Percentiles rank a stretch among this genome's conserved stretches.
Evolutionary conservation across 2,888 invertebrate genomes (phyloP).

Genomic region (Agrochola litura): DNA sequence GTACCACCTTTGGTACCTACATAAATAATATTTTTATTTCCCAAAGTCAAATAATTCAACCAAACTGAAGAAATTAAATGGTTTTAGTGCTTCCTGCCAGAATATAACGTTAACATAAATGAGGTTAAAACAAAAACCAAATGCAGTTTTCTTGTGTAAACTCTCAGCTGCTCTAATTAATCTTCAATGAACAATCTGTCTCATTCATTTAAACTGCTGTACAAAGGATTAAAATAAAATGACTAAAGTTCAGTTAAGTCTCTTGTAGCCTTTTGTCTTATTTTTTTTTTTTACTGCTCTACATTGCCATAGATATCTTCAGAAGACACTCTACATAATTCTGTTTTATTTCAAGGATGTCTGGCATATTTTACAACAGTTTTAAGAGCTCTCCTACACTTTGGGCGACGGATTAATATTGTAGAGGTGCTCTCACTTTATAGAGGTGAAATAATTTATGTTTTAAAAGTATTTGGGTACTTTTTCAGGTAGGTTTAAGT

Average conservation of each 20-base stretch:
- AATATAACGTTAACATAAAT: constrained; percentile 5
- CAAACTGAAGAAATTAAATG: too few relatives aligned
- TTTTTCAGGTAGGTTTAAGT: constrained; percentile 31
- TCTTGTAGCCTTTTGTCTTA: constrained; percentile 13
- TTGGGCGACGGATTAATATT: constrained; percentile 43
- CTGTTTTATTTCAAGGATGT: constrained; percentile 27
- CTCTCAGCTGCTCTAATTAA: constrained; percentile 35
- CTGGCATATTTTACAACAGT: constrained; percentile 52
- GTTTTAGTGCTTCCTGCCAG: not conserved
- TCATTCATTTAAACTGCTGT: constrained; percentile 34
- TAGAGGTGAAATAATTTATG: constrained; percentile 42
- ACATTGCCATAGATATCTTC: constrained; percentile 29
- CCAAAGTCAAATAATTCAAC: not conserved
- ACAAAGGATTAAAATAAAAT: constrained; percentile 37
- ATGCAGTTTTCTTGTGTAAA: constrained; percentile 14
- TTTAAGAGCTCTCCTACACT: constrained; percentile 42
- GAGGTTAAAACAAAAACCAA: constrained; percentile 5
- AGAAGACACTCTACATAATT: constrained; percentile 49
- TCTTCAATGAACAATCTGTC: constrained; percentile 47
- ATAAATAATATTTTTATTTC: not conserved
- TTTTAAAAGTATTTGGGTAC: constrained; percentile 28
- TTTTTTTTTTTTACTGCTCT: not conserved
- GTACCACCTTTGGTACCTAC: too few relatives aligned
- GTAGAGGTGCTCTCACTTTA: constrained; percentile 22
- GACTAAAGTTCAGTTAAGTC: constrained; percentile 16